A percentile compares a stretch with the other conserved stretches of the same genome.
Conservation (phyloP, 1,140 invertebrate genomes). For the Drosophila kikkawai region DNA sequence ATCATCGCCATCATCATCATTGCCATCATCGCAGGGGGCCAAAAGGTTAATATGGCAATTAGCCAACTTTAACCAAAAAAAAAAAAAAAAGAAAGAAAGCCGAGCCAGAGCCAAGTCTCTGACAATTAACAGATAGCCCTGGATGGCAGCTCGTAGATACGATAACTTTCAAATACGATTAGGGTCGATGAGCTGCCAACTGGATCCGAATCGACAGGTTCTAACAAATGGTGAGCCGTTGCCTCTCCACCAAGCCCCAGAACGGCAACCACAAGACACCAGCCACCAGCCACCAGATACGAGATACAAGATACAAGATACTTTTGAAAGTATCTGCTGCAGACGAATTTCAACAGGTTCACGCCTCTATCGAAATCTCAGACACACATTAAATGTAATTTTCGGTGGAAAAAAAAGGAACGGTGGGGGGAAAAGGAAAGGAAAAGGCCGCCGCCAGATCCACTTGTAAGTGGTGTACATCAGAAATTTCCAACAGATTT, state of each 20-base stretch:
- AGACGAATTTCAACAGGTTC: slow-evolving; percentile 70
- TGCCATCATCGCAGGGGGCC: slow-evolving; percentile 42
- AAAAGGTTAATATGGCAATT: slow-evolving; percentile 81
- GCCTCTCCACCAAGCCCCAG: neutral
- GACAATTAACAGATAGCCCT: slow-evolving; percentile 49
- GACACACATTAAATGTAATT: slow-evolving; percentile 74
- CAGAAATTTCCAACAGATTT: slow-evolving; percentile 74
- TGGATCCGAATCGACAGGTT: slow-evolving; percentile 65
- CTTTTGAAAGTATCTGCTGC: slow-evolving; percentile 52
- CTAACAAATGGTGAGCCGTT: slow-evolving; percentile 60
- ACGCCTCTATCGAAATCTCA: slow-evolving; percentile 69
- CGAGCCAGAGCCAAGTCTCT: slow-evolving; percentile 10
- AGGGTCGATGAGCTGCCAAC: slow-evolving; percentile 67
- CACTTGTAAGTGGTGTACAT: slow-evolving; percentile 73
- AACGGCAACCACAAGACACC: slow-evolving; percentile 35
- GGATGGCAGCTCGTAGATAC: slow-evolving; percentile 24
- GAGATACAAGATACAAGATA: slow-evolving; percentile 34
- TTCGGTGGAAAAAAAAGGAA: slow-evolving; percentile 31
- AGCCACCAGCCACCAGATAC: neutral
- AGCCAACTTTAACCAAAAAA: slow-evolving; percentile 60
- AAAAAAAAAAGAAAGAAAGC: slow-evolving; percentile 39
- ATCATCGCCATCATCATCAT: slow-evolving; percentile 39
- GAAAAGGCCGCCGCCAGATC: slow-evolving; percentile 36
- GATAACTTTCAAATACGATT: slow-evolving; percentile 77
- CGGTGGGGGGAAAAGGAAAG: slow-evolving; percentile 5